phyloP scores from a whole-genome alignment of 1,140 invertebrate species.

The Lepidurus apus region DNA sequence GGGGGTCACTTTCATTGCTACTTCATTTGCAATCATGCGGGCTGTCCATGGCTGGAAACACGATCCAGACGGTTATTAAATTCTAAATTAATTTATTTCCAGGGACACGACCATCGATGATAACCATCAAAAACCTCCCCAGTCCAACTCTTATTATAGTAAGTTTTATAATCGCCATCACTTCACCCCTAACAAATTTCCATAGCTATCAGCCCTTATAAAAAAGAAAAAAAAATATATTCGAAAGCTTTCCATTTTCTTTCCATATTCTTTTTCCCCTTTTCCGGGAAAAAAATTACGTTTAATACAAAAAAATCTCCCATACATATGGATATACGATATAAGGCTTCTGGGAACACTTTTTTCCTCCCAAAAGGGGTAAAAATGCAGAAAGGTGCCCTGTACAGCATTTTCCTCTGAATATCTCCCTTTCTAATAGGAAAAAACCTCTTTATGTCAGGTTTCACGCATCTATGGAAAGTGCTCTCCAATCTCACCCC shows the following conservation, averaged over 20 bases:
- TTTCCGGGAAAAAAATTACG: not conserved
- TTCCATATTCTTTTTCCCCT: no score
- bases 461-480: conserved; percentile 18
- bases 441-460: not conserved
- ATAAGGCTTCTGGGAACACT: not conserved
- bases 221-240: not conserved
- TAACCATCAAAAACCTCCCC: conserved; percentile 10
- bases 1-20: not conserved
- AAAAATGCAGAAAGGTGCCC: not conserved
- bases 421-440: not conserved
- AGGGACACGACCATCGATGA: not conserved
- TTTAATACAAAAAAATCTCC: not conserved
- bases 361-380: not conserved
- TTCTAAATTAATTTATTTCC: conserved; percentile 3
- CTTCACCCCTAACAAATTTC: not conserved
- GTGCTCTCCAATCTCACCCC: conserved; percentile 17
- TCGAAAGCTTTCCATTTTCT: not conserved
- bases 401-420: not conserved
- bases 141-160: not conserved
- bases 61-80: not conserved
- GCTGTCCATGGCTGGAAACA: not conserved
- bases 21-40: conserved; percentile 1
- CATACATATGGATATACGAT: not conserved
- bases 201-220: not conserved
- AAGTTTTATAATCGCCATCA: not conserved